These are phyloP conservation scores for Eristalinus sepulchralis DNA, from an alignment of 2,888 invertebrate genomes.

Conservation along the genomic window DNA sequence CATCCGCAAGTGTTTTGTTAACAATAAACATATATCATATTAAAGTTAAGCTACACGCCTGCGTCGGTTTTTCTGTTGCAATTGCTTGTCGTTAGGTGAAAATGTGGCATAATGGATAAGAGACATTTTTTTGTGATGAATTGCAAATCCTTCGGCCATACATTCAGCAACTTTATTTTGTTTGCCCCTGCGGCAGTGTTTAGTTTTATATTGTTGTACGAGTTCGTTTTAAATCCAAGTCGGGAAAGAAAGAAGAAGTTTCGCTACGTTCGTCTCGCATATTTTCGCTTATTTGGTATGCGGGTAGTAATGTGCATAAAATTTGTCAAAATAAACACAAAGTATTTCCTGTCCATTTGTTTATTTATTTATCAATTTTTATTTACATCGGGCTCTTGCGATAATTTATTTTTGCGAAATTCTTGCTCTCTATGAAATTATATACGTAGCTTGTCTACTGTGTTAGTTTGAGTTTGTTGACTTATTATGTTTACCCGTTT, in stretches of 20 bases:
- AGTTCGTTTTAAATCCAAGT: not conserved
- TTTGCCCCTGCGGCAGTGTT: not conserved
- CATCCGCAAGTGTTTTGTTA: conserved; percentile 11
- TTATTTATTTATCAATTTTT: not conserved
- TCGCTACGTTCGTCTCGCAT: not conserved
- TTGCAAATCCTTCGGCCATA: not conserved
- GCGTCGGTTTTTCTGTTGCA: not conserved
- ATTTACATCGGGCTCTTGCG: not conserved
- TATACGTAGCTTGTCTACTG: not conserved
- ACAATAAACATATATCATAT: not conserved
- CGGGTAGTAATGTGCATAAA: not conserved
- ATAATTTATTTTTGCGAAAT: not conserved
- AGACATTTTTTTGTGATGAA: not conserved
- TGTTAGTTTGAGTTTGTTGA: conserved; percentile 24
- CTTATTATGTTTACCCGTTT: conserved; percentile 24
- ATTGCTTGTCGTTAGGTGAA: not conserved
- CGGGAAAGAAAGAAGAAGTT: not conserved
- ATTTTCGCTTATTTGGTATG: not conserved
- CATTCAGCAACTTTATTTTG: not conserved
- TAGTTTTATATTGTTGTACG: not conserved
- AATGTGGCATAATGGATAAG: not conserved
- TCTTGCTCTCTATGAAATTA: conserved; percentile 3
- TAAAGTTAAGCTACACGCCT: not conserved
- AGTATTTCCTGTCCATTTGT: conserved; percentile 31
- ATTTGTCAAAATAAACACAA: conserved; percentile 37